Base-by-base conservation (phyloP, 64 coral and sea anemone genomes). In the Pocillopora damicornis region DNA sequence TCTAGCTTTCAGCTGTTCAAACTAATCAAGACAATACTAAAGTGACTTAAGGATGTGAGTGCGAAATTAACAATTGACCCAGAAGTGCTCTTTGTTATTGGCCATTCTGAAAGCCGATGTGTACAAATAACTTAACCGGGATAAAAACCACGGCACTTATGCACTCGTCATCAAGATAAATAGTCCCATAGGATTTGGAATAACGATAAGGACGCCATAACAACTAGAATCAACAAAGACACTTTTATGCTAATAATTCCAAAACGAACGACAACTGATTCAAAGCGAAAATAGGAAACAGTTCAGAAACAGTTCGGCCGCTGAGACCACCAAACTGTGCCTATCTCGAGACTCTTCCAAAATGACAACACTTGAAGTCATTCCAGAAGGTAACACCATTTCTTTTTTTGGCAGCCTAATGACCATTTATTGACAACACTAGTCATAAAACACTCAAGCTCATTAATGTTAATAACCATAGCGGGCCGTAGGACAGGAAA, bases 191-290 rank as follows among this genome's bases (percentile, higher is more conserved):
- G 66, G 81, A 85, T 45, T 42, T 37, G 11, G 37, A 58, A 68
- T 25, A 85, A 73, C 65, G 81, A 58, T 22, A 85, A 58, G 18
- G 81, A 85, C 64, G 65, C 65, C 81, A 85, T 85, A 85, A 85
- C 81, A 85, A 73, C 81, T 73, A 26, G 64, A 85, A 85, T 73
- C 71, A 85, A 85, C 81, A 85, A 85, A 73, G 42, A 18, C 37
- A 72, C 45, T 85, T 85, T 73, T 83, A 85, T 73, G 81, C 37
- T 85, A 85, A 85, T 85, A 37, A 11, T 20, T 1, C 3, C 30
- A 20, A 73, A 57, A 38, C 37, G 9, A 11, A 34, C 12, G 10
- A 85, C 25, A 71, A 71, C 42, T 51, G 42, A 51, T 51, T 85
- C 37, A 58, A 85, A 85, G 63, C 22, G 81, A 69, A 72, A 71